These are phyloP conservation scores for Corythornis vintsioides DNA, from an alignment of 2,113 vertebrate genomes.

Conservation along the genomic window DNA sequence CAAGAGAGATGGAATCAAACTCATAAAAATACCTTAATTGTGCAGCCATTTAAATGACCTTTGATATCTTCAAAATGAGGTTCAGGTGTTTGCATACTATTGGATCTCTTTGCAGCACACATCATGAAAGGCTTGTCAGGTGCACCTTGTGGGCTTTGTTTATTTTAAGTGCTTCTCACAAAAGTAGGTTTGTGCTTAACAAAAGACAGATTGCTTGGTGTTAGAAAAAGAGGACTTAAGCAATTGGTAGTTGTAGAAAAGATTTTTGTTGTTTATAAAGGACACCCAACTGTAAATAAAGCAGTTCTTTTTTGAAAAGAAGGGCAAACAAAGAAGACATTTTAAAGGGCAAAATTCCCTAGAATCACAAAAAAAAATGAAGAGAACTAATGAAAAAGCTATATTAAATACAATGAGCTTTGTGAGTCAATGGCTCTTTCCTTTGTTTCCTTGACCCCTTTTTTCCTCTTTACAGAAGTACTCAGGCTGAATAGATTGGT, in stretches of 20 bases:
- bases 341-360: neutral
- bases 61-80: slow-evolving; percentile 44
- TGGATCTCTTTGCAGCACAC: neutral
- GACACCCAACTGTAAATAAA: neutral
- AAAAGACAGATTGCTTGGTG: neutral
- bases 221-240: neutral
- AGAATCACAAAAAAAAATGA: neutral
- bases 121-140: neutral
- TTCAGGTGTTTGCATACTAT: slow-evolving; percentile 15
- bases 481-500: neutral
- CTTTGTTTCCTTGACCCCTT: neutral
- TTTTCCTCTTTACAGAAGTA: neutral
- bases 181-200: neutral
- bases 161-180: neutral
- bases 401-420: neutral
- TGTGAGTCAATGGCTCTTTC: neutral
- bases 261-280: neutral
- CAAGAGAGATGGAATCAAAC: slow-evolving; percentile 43
- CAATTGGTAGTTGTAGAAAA: neutral
- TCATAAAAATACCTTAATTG: slow-evolving; percentile 53
- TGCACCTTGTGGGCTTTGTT: neutral
- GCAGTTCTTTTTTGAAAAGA: neutral
- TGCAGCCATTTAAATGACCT: slow-evolving; percentile 46
- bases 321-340: neutral
- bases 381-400: neutral